Evolutionary conservation across 2,797 vertebrate genomes (phyloP).

Genomic region (Bradypus variegatus): DNA sequence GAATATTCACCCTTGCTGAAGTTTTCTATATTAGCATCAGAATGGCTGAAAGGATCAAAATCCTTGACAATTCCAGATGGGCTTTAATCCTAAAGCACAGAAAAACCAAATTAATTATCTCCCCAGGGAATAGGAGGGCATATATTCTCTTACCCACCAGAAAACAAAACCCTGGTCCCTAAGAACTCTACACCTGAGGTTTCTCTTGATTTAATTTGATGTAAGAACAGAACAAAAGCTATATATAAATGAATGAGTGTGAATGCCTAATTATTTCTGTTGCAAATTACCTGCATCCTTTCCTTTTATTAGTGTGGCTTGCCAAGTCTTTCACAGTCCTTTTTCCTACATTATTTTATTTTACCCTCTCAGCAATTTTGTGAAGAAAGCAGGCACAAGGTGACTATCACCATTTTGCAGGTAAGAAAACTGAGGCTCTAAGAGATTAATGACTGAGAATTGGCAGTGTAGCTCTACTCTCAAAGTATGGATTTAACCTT

Average conservation of each 20-base stretch:
- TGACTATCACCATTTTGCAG: not conserved
- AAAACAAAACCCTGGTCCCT: not conserved
- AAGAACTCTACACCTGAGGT: not conserved
- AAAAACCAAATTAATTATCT: constrained; percentile 3
- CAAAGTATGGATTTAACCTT: not conserved
- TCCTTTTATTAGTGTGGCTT: not conserved
- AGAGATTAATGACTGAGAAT: not conserved
- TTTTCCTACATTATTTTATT: not conserved
- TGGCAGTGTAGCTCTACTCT: not conserved
- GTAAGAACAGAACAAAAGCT: constrained; percentile 17
- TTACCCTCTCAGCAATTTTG: not conserved
- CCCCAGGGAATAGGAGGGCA: not conserved
- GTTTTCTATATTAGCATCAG: constrained; percentile 24
- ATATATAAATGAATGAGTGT: not conserved
- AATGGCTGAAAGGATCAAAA: constrained; percentile 23
- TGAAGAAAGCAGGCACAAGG: not conserved
- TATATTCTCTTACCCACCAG: not conserved
- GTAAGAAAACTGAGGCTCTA: not conserved
- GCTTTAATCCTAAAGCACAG: constrained; percentile 15
- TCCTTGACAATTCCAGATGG: not conserved
- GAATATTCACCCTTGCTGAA: constrained; percentile 38
- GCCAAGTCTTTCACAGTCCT: not conserved
- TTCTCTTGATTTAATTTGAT: constrained; percentile 39
- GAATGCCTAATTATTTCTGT: constrained; percentile 8
- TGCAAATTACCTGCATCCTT: not conserved